Conservation (phyloP, 2,888 invertebrate species). For the Drosophila antonietae region DNA sequence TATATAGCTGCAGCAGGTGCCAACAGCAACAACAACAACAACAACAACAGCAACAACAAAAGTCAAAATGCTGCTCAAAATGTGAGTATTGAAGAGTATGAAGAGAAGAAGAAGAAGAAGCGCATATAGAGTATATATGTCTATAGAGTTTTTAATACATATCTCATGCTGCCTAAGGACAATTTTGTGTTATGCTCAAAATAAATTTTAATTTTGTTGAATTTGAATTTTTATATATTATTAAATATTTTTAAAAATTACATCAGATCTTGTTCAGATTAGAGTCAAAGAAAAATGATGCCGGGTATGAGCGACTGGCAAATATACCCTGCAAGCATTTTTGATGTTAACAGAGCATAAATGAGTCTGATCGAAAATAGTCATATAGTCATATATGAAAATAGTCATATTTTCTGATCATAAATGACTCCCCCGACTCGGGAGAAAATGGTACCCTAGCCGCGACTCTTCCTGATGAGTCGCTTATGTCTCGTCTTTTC, state of each 20-base stretch:
- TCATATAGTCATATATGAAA: no score
- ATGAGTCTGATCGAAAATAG: no score
- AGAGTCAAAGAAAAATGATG: background rate
- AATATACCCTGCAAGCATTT: background rate
- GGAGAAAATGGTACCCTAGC: no score
- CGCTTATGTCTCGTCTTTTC: no score
- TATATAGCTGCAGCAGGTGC: slow-evolving; percentile 37
- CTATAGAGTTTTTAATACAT: background rate
- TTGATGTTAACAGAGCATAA: no score
- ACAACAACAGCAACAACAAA: slow-evolving; percentile 18
- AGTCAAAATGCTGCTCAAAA: slow-evolving; percentile 69
- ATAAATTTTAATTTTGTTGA: background rate
- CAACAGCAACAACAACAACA: slow-evolving; percentile 14
- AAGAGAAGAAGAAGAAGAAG: background rate
- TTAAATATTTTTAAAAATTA: no score
- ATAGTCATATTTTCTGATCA: no score
- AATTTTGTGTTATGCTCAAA: background rate
- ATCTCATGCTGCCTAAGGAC: background rate
- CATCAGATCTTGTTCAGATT: background rate
- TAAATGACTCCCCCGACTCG: no score
- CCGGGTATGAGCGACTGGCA: background rate
- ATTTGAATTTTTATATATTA: background rate
- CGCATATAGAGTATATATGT: background rate
- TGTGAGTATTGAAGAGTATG: slow-evolving; percentile 54
- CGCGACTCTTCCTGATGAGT: no score